Percentiles rank a stretch among this genome's conserved stretches.
phyloP scores from a whole-genome alignment of 2,888 invertebrate species.

The Ptilodon capucinus region DNA sequence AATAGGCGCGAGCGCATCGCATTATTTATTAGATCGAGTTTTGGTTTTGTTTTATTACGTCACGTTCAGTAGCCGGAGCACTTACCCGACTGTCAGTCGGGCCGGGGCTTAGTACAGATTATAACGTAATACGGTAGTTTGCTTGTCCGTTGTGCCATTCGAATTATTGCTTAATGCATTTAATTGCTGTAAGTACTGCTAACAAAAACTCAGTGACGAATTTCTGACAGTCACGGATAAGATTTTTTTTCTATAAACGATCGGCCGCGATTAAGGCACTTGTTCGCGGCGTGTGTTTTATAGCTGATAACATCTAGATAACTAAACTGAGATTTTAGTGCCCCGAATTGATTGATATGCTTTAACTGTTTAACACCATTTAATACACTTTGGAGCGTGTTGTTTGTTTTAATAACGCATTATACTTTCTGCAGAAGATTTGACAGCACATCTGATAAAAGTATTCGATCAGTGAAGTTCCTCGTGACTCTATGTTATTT shows the following conservation, averaged over 20 bases:
- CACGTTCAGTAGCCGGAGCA: conserved; percentile 65
- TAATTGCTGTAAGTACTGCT: conserved; percentile 57
- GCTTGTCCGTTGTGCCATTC: conserved; percentile 65
- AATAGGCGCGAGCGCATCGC: conserved; percentile 65
- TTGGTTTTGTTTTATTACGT: conserved; percentile 62
- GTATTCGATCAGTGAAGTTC: background rate
- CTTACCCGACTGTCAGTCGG: conserved; percentile 75
- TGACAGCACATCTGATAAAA: background rate
- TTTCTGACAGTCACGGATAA: conserved; percentile 37
- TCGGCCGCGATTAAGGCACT: conserved; percentile 30
- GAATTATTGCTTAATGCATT: conserved; percentile 66
- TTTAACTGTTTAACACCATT: conserved; percentile 2
- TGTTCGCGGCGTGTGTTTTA: conserved; percentile 25
- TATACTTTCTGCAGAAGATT: background rate
- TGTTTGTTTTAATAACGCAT: background rate
- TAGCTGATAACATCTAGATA: conserved; percentile 21
- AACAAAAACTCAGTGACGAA: conserved; percentile 46
- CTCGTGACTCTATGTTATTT: background rate
- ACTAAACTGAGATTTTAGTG: conserved; percentile 12
- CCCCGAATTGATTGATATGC: conserved; percentile 18
- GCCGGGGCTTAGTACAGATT: conserved; percentile 68
- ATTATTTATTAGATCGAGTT: conserved; percentile 74
- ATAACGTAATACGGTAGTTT: conserved; percentile 81
- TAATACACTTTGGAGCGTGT: background rate
- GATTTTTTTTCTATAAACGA: conserved; percentile 28